Conservation (phyloP, 2,797 vertebrate species). For the Loriculus beryllinus region DNA sequence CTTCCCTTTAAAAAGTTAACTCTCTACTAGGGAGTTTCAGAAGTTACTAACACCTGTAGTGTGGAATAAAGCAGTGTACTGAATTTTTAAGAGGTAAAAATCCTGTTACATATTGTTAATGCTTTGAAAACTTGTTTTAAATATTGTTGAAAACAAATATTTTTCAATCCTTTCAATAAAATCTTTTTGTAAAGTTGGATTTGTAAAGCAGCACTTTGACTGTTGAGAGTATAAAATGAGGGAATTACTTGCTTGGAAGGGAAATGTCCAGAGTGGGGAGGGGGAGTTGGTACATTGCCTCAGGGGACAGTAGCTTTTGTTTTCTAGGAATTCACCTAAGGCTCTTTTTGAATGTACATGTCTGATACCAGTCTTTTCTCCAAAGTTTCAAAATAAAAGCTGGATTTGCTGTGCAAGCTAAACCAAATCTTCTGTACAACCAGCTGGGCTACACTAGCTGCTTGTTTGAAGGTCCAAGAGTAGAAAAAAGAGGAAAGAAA, state of each 20-base stretch:
- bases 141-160: conserved; percentile 74
- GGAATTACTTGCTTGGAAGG: neutral
- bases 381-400: neutral
- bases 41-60: neutral
- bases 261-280: neutral
- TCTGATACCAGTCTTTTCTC: neutral
- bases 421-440: neutral
- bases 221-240: neutral
- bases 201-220: neutral
- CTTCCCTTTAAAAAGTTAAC: neutral
- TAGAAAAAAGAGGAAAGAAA: neutral
- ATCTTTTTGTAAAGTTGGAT: conserved; percentile 62
- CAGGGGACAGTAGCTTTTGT: neutral
- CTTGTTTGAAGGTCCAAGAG: neutral
- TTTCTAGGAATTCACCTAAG: neutral
- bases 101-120: conserved; percentile 78
- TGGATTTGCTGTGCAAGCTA: neutral
- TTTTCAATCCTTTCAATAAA: conserved; percentile 90
- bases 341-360: neutral
- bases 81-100: conserved; percentile 57
- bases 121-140: conserved; percentile 72
- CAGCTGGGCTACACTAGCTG: neutral
- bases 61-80: neutral
- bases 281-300: neutral
- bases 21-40: neutral